These are phyloP conservation scores for Hydractinia echinata DNA, from an alignment of 30 jellyfish, hydroid and myxozoan genomes.

Conservation along the genomic window DNA sequence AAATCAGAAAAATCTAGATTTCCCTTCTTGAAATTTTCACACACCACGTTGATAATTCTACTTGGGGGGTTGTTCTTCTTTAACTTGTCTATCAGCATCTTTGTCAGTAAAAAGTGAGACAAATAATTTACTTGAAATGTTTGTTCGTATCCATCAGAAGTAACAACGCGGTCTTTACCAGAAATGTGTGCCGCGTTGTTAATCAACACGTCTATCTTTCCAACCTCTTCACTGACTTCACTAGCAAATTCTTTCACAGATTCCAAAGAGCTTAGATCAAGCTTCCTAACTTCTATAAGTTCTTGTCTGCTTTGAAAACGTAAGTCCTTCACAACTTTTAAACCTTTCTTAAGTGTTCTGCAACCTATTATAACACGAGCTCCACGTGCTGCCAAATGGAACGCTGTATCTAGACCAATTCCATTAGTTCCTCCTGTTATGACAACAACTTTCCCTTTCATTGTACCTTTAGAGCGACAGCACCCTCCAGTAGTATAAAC, in stretches of 20 bases:
- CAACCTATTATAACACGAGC: constrained; percentile 33
- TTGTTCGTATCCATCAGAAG: constrained; percentile 20
- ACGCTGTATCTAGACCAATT: constrained; percentile 36
- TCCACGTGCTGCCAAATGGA: constrained; percentile 30
- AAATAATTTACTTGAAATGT: constrained; percentile 41
- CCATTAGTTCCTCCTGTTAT: constrained; percentile 43
- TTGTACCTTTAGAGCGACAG: constrained; percentile 28
- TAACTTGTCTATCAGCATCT: constrained; percentile 21
- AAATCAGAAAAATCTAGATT: constrained; percentile 16
- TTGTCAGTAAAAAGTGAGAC: constrained; percentile 30
- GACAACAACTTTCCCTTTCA: constrained; percentile 40
- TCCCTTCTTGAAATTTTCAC: constrained; percentile 30
- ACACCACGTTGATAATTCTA: constrained; percentile 36
- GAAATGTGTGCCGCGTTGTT: constrained; percentile 32
- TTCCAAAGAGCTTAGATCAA: constrained; percentile 31
- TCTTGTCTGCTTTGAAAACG: constrained; percentile 27
- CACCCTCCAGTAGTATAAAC: constrained; percentile 16
- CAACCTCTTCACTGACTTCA: neutral
- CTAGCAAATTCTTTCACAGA: constrained; percentile 36
- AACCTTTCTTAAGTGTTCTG: constrained; percentile 29
- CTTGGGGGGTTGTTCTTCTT: neutral
- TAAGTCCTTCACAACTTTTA: constrained; percentile 26
- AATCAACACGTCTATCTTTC: constrained; percentile 1
- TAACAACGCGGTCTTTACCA: constrained; percentile 21
- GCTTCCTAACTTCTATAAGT: constrained; percentile 28